A percentile compares a stretch with the other conserved stretches of the same genome.
phyloP scores from a whole-genome alignment of 1,140 invertebrate species.

The Condylostylus longicornis region DNA sequence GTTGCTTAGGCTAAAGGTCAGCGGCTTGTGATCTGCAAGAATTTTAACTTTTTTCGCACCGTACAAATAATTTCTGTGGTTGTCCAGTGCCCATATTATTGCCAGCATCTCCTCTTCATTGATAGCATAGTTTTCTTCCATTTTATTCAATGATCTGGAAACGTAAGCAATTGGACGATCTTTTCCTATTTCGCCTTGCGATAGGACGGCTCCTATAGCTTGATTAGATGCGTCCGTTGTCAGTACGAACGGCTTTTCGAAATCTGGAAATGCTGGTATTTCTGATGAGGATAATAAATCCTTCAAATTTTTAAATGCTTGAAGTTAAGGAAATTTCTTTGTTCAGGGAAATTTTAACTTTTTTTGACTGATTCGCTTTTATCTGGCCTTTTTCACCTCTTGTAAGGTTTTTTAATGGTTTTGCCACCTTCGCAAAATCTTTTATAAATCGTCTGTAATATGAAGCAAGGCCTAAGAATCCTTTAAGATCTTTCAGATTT shows the following conservation, averaged over 20 bases:
- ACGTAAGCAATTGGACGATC: conserved; percentile 23
- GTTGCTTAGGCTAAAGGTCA: conserved; percentile 26
- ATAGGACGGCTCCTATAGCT: conserved; percentile 20
- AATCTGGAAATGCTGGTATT: conserved; percentile 27
- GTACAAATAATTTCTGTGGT: conserved; percentile 20
- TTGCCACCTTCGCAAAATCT: conserved; percentile 3
- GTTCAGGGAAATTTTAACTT: background rate
- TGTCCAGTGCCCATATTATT: conserved; percentile 25
- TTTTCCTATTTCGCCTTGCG: conserved; percentile 18
- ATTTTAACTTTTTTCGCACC: conserved; percentile 12
- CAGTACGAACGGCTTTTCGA: conserved; percentile 16
- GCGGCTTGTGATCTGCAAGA: conserved; percentile 22
- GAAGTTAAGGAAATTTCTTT: conserved; percentile 9
- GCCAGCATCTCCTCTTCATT: conserved; percentile 18
- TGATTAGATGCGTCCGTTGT: conserved; percentile 17
- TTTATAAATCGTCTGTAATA: conserved; percentile 5
- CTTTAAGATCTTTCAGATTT: conserved; percentile 4
- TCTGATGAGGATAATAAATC: conserved; percentile 26
- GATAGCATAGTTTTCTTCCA: conserved; percentile 15
- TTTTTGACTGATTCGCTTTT: conserved; percentile 6
- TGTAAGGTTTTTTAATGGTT: conserved; percentile 4
- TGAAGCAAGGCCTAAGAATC: conserved; percentile 2
- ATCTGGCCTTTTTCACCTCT: conserved; percentile 4
- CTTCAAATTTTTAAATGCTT: conserved; percentile 29
- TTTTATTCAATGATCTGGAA: conserved; percentile 17